A percentile compares a stretch with the other conserved stretches of the same genome.
These are phyloP conservation scores for Abramis brama DNA, from an alignment of 2,113 vertebrate genomes.

Conservation along the genomic window DNA sequence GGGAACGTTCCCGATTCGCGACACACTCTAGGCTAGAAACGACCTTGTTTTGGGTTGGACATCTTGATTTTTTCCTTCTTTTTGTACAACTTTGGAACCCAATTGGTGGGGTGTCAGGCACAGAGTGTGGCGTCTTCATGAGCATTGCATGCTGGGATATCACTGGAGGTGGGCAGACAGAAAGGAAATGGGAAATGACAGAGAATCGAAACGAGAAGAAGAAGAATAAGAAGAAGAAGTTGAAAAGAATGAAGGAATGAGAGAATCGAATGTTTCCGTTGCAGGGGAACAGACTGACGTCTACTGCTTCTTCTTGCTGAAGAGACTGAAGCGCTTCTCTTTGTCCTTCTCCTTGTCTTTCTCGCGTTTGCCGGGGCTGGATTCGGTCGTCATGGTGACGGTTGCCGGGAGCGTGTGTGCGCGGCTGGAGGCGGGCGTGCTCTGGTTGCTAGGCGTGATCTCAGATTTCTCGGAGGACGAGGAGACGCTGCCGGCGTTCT, in stretches of 20 bases:
- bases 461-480: slow-evolving; percentile 83
- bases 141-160: slow-evolving; percentile 90
- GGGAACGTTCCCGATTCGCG: slow-evolving; percentile 76
- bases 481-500: slow-evolving; percentile 76
- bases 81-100: slow-evolving; percentile 77
- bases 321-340: slow-evolving; percentile 96
- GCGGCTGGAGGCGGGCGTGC: slow-evolving; percentile 89
- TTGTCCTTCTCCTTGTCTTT: slow-evolving; percentile 93
- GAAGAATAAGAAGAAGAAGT: background rate
- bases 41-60: slow-evolving; percentile 63
- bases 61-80: slow-evolving; percentile 59
- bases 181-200: slow-evolving; percentile 48
- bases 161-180: slow-evolving; percentile 83
- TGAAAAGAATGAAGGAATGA: slow-evolving; percentile 42
- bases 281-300: slow-evolving; percentile 41
- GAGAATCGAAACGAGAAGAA: slow-evolving; percentile 69
- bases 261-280: slow-evolving; percentile 62
- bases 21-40: slow-evolving; percentile 62
- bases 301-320: slow-evolving; percentile 98
- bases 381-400: slow-evolving; percentile 86
- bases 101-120: slow-evolving; percentile 88
- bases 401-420: slow-evolving; percentile 92
- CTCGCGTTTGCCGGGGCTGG: slow-evolving; percentile 91
- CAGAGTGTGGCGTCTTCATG: slow-evolving; percentile 87
- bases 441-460: slow-evolving; percentile 84